These are phyloP conservation scores for Sebastes goodei DNA, from an alignment of 2,797 vertebrate genomes.

Conservation along the genomic window DNA sequence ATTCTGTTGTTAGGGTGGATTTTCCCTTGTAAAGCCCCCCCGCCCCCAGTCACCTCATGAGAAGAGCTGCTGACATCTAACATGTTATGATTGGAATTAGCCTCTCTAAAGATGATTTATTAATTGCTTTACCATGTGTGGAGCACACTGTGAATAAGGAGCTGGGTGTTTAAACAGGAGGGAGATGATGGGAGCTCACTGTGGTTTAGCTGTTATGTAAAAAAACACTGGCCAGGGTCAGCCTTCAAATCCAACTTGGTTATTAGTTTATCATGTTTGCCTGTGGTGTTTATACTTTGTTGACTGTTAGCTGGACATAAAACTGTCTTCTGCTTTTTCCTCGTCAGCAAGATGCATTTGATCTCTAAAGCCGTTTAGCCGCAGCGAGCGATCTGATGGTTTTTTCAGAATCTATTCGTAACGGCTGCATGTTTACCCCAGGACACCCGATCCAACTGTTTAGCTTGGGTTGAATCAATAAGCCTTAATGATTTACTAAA, in stretches of 20 bases:
- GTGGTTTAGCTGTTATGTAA: slow-evolving; percentile 7
- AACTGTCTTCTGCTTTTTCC: slow-evolving; percentile 35
- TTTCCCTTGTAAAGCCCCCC: slow-evolving; percentile 27
- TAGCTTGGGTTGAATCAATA: slow-evolving; percentile 41
- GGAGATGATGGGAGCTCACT: slow-evolving; percentile 13
- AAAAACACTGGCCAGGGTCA: slow-evolving; percentile 1
- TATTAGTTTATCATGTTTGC: slow-evolving; percentile 46
- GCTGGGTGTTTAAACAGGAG: slow-evolving; percentile 30
- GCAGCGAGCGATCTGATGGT: slow-evolving; percentile 14
- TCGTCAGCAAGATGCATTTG: slow-evolving; percentile 28
- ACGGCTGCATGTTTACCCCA: slow-evolving; percentile 45
- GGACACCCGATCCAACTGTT: slow-evolving; percentile 50
- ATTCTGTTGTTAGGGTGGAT: slow-evolving; percentile 32
- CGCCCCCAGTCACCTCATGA: slow-evolving; percentile 6
- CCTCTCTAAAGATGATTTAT: slow-evolving; percentile 62
- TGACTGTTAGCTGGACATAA: slow-evolving; percentile 42
- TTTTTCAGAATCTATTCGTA: slow-evolving; percentile 45
- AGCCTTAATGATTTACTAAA: slow-evolving; percentile 48
- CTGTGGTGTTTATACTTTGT: slow-evolving; percentile 44
- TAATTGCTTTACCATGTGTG: slow-evolving; percentile 60
- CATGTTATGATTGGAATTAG: slow-evolving; percentile 69
- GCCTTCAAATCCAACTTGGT: background rate
- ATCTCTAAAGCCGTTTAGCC: slow-evolving; percentile 18
- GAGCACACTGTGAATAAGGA: slow-evolving; percentile 25
- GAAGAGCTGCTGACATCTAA: slow-evolving; percentile 62